These are phyloP conservation scores for Microplitis deprimator DNA, from an alignment of 2,888 invertebrate genomes.

Conservation along the genomic window DNA sequence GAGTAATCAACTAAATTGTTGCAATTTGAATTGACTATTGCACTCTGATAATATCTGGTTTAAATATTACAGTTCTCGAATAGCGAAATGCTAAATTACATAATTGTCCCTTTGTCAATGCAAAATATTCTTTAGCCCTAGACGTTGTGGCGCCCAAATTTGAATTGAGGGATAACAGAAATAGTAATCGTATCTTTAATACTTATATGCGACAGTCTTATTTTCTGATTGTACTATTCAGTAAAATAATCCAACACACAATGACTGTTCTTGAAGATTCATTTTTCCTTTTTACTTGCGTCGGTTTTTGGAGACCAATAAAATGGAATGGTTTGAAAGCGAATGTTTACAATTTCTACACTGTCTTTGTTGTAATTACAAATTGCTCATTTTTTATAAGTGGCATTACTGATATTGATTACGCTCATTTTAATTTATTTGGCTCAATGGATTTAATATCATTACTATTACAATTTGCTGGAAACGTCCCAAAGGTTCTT, in stretches of 20 bases:
- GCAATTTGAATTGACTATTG: background rate
- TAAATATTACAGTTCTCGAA: no score
- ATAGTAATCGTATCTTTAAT: background rate
- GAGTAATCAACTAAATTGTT: background rate
- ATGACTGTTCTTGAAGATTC: background rate
- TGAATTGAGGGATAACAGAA: background rate
- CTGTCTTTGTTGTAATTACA: background rate
- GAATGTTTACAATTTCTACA: background rate
- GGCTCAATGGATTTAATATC: background rate
- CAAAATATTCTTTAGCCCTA: background rate
- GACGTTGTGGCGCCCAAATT: background rate
- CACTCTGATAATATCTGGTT: background rate
- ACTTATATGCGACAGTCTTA: no score
- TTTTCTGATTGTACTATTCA: no score
- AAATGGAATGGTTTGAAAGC: slow-evolving; percentile 5
- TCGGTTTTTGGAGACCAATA: background rate
- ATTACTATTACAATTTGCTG: background rate
- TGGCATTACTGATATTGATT: background rate
- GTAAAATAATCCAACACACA: background rate
- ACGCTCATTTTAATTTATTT: background rate
- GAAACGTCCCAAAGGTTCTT: background rate
- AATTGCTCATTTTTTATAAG: background rate
- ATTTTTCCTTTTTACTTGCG: background rate
- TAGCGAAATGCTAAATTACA: background rate
- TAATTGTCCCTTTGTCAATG: background rate